Evolutionary conservation across 2,888 invertebrate species (phyloP), one percentile per base, ranked within the genome.

Genomic region (Apamea sordens): DNA sequence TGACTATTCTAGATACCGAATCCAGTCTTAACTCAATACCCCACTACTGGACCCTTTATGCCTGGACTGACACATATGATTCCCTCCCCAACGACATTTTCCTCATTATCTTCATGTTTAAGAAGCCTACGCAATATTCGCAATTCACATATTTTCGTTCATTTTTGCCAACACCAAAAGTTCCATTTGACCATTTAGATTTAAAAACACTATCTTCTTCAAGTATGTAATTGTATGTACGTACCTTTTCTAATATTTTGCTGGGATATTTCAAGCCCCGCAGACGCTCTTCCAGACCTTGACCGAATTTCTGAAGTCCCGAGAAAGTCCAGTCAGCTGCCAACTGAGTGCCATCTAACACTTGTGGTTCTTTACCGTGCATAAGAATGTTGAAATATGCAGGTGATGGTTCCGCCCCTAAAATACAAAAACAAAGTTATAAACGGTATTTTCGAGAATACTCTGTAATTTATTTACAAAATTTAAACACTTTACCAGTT

Each of bases 281-380:
- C 73, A 99, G 97, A 88, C 99, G 98, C 94, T 99, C 99, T 91
- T 99, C 98, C 92, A 99, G 97, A 74, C 99, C 99, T 97, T 99
- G 98, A 24, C 99, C 99, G 94, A 99, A 99, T 95, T 99, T 99
- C 94, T 99, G 99, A 76, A 99, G 97, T 8, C 99, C 99, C 3
- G 99, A 98, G 95, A 99, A 99, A 41, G 99, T 98, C 97, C 98
- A 99, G 93, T 99, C 99, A 41, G 99, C 99, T n/a, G 99, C 99
- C 88, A 99, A 96, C 94, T 99, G 99, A 32, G 99, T 99, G 41
- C 99, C 99, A 92, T 99, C 99, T 75, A 99, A 95, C 73, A 98
- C 97, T 96, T 98, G 98, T 53, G 98, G 98, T 89, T 98, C 98
- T 88, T 98, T 98, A 76, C 99, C 99, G 94, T 98, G 97, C 98